A percentile compares a stretch with the other conserved stretches of the same genome.
Evolutionary conservation across 1,140 invertebrate genomes (phyloP).

Genomic region (Dysdera silvatica): DNA sequence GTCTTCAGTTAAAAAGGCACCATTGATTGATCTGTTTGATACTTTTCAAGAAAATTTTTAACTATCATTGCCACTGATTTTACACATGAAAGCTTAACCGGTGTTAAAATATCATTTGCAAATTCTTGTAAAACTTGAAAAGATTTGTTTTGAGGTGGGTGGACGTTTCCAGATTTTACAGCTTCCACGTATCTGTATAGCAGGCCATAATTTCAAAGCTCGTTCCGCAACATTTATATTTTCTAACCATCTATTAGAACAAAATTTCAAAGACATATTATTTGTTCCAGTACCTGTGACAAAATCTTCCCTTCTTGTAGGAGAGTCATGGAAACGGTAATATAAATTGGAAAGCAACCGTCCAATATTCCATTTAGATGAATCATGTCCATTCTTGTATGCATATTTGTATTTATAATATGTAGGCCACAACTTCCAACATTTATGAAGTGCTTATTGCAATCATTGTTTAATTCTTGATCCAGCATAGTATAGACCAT

Average conservation of each 20-base stretch:
- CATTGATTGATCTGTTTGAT: background rate
- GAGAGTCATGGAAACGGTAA: slow-evolving; percentile 7
- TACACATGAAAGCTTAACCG: background rate
- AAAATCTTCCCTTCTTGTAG: slow-evolving; percentile 18
- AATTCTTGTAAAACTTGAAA: background rate
- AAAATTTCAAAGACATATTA: slow-evolving; percentile 14
- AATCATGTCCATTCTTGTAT: background rate
- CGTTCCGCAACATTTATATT: slow-evolving; percentile 3
- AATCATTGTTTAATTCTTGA: slow-evolving; percentile 14
- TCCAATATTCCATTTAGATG: background rate
- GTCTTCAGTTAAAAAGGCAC: slow-evolving; percentile 1
- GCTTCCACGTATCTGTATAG: background rate
- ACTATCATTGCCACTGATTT: background rate
- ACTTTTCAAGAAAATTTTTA: background rate
- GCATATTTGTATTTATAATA: background rate
- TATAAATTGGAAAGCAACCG: background rate
- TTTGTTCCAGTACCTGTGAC: background rate
- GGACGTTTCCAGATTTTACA: background rate
- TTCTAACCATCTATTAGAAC: slow-evolving; percentile 28
- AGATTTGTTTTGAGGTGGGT: background rate
- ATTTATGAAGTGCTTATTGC: slow-evolving; percentile 24
- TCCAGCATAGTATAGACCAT: slow-evolving; percentile 31
- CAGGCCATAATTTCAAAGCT: background rate
- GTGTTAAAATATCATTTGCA: background rate
- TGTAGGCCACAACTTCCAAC: slow-evolving; percentile 20